Conservation (phyloP, 2,113 vertebrate genomes). For the Sardina pilchardus region DNA sequence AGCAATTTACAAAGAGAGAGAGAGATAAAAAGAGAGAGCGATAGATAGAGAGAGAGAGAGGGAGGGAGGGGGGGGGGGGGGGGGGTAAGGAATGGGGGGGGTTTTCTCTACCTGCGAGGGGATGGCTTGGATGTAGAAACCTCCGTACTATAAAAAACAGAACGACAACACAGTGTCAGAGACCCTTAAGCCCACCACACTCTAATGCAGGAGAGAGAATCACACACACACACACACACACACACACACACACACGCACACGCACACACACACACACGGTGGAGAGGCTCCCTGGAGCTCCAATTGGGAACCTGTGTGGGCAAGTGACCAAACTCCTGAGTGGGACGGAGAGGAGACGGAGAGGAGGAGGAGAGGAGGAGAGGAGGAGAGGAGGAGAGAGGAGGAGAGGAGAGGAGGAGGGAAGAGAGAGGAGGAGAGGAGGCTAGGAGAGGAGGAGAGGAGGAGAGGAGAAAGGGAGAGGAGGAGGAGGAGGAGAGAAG, state of each 20-base stretch:
- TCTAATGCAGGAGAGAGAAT: slow-evolving; percentile 34
- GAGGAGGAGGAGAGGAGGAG: slow-evolving; percentile 39
- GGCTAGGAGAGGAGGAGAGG: slow-evolving; percentile 16
- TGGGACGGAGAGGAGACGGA: slow-evolving; percentile 43
- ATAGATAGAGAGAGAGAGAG: neutral
- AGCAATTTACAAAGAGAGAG: neutral
- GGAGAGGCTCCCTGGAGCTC: neutral
- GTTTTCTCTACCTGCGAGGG: slow-evolving; percentile 62
- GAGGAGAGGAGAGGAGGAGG: slow-evolving; percentile 32
- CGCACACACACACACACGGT: neutral
- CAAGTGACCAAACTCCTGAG: slow-evolving; percentile 18
- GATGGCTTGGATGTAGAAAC: slow-evolving; percentile 62
- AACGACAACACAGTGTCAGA: slow-evolving; percentile 58
- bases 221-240: slow-evolving; percentile 10
- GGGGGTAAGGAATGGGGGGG: slow-evolving; percentile 29
- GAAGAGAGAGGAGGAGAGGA: slow-evolving; percentile 26
- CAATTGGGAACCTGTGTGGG: neutral
- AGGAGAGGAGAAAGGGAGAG: slow-evolving; percentile 13
- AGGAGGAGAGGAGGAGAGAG: neutral
- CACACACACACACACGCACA: neutral
- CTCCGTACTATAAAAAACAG: slow-evolving; percentile 66
- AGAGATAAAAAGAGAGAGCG: neutral
- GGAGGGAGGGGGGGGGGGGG: neutral
- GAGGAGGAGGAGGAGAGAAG: neutral
- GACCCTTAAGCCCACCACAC: slow-evolving; percentile 49